Base-by-base conservation (phyloP, 2,113 vertebrate species). In the Passer domesticus region DNA sequence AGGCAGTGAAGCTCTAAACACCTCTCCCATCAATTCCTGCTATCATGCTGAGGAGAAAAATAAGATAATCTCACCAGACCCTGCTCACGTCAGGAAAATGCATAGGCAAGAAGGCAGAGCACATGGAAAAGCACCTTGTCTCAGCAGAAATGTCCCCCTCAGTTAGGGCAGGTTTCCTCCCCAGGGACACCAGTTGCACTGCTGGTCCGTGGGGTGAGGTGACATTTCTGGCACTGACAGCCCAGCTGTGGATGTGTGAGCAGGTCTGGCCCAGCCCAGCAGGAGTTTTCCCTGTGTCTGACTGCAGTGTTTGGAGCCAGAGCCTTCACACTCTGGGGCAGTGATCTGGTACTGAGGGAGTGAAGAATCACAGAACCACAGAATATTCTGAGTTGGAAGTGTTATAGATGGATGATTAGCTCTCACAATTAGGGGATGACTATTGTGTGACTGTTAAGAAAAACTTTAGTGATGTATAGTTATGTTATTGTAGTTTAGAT, bases 191-290 rank as follows among this genome's bases (percentile, higher is more conserved):
- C 7, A 30, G 31, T 13, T 31, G 62, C 1, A 0, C 3, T 56
- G 63, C 43, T 6, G 17, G 13, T 58, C 31, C 0, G 0, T n/a
- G 21, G 24, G 17, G 6, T n/a, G 15, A 33, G 43, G 35, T 11
- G 46, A 39, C 31, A 25, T 39, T 72, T 59, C 31, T 89, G 7
- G 0, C 25, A 33, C 0, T 46, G 41, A n/a, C 22, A 81, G 83
- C 25, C 44, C 72, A 64, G 0, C 15, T 21, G 60, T n/a, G 44
- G 30, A 46, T 76, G 53, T 80, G 31, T 39, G 75, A 79, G 58
- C 30, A 79, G 62, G 9, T 50, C 81, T 89, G 77, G 20, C 35
- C n/a, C 66, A 53, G 37, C 41, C 39, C 63, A 55, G 73, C 1
- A 1, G 20, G 30, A 62, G 18, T 31, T 89, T 62, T 39, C 33